A percentile compares a stretch with the other conserved stretches of the same genome.
phyloP scores from a whole-genome alignment of 2,113 vertebrate species.

The Synodontis membranacea region DNA sequence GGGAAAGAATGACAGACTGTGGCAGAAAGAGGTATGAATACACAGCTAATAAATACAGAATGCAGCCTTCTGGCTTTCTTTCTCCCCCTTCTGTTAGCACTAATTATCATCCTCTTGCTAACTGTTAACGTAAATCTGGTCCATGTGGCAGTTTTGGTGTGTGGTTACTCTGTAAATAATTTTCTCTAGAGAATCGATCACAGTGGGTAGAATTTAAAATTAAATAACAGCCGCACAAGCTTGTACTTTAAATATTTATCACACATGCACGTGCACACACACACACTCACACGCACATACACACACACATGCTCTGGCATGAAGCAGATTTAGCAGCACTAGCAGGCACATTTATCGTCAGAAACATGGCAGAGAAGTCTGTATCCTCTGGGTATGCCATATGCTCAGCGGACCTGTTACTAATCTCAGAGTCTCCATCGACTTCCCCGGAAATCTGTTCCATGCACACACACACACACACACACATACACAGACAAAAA shows the following conservation, averaged over 20 bases:
- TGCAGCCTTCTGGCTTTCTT: not conserved
- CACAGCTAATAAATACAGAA: not conserved
- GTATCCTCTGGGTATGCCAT: conserved; percentile 34
- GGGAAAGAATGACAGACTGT: not conserved
- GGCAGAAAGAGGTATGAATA: not conserved
- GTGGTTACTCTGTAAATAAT: conserved; percentile 14
- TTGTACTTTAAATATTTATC: conserved; percentile 17
- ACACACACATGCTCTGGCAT: not conserved
- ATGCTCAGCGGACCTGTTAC: conserved; percentile 32
- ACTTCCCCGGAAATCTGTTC: conserved; percentile 14
- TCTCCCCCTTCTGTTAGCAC: not conserved
- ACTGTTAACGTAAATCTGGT: not conserved
- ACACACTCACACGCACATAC: not conserved
- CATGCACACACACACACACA: not conserved
- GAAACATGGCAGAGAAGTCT: conserved; percentile 24
- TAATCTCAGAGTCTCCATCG: conserved; percentile 10
- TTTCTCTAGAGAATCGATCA: conserved; percentile 15
- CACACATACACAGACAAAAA: not conserved
- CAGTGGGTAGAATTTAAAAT: not conserved
- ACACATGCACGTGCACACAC: not conserved
- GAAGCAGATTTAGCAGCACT: not conserved
- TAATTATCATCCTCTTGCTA: conserved; percentile 12
- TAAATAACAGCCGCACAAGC: conserved; percentile 21
- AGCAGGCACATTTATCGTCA: conserved; percentile 14
- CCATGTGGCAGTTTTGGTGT: not conserved